Evolutionary conservation across 2,797 vertebrate genomes (phyloP), one percentile per base, ranked within the genome.

Genomic region (Sardinella longiceps): DNA sequence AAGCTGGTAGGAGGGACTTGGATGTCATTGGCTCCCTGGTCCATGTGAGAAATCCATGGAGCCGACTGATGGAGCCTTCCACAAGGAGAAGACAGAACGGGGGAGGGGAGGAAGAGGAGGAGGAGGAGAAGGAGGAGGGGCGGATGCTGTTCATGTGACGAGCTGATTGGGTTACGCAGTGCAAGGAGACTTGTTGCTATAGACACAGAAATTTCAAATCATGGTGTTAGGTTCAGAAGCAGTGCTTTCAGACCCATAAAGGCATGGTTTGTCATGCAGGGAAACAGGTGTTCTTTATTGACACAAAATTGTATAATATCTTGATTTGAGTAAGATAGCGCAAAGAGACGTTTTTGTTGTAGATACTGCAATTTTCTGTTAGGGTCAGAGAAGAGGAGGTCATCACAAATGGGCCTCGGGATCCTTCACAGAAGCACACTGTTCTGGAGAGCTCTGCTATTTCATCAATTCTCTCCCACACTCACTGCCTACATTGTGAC

Each of bases 1-100:
- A 46, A 85, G 39, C 18, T 28, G 84, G 43, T 81, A 90, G 87
- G 88, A 83, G 89, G 23, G 37, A 80, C 81, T 51, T n/a, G 45
- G 45, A 28, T 0, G 82, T 86, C 83, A 91, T 91, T 93, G 91
- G 90, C 33, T 39, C 80, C n/a, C 70, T 15, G 51, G 58, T 37
- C 83, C 81, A 80, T 85, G 58, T 83, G 81, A 60, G 18, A 51
- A 84, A 86, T 87, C 82, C 11, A 20, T 83, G 33, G 51, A 20
- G 82, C 10, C 11, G 60, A 80, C 11, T 33, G 53, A 30, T 85
- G 82, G 86, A 87, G 86, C 85, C 83, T 87, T 87, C 9, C 82
- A 5, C 48, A 81, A 43, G 51, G 5, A 85, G 66, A 63, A 28
- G 60, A 37, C 28, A 51, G 81, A 39, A 25, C 1, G 63, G 63